Evolutionary conservation across 2,888 invertebrate species (phyloP).

Genomic region (Caenorhabditis uteleia): DNA sequence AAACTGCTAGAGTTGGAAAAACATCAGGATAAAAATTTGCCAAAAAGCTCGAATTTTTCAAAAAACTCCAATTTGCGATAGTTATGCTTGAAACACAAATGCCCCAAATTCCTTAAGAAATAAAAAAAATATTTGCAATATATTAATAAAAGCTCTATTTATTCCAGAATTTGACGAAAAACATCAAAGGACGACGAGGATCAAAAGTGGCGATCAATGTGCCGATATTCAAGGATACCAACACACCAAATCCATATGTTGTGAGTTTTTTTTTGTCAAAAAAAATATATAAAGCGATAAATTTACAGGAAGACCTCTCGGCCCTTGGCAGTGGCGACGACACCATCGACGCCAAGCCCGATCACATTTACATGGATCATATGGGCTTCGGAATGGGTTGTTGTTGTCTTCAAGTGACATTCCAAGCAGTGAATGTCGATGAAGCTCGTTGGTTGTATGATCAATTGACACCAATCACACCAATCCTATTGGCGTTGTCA

Average conservation of each 20-base stretch:
- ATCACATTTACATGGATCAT: constrained; percentile 96
- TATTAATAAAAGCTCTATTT: constrained; percentile 33
- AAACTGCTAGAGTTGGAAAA: no score
- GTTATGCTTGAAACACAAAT: no score
- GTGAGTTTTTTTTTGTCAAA: constrained; percentile 14
- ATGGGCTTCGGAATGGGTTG: constrained; percentile 99
- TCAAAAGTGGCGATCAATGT: constrained; percentile 95
- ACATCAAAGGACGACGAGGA: constrained; percentile 87
- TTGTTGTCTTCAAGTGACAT: constrained; percentile 73
- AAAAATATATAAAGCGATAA: neutral
- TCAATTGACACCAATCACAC: constrained; percentile 93
- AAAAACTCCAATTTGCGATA: no score
- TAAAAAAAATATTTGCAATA: neutral
- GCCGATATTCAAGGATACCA: constrained; percentile 84
- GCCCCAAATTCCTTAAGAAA: no score
- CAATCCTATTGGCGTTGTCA: constrained; percentile 95
- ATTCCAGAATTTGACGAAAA: constrained; percentile 82
- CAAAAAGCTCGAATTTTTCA: no score
- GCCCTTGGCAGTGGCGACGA: constrained; percentile 51
- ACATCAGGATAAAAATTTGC: no score
- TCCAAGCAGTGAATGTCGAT: constrained; percentile 88
- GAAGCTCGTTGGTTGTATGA: constrained; percentile 96
- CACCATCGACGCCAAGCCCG: constrained; percentile 78
- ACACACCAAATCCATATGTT: constrained; percentile 80
- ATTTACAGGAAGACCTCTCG: constrained; percentile 76